A percentile compares a stretch with the other conserved stretches of the same genome.
Conservation (phyloP, 2,888 invertebrate genomes). For the Celastrina argiolus region DNA sequence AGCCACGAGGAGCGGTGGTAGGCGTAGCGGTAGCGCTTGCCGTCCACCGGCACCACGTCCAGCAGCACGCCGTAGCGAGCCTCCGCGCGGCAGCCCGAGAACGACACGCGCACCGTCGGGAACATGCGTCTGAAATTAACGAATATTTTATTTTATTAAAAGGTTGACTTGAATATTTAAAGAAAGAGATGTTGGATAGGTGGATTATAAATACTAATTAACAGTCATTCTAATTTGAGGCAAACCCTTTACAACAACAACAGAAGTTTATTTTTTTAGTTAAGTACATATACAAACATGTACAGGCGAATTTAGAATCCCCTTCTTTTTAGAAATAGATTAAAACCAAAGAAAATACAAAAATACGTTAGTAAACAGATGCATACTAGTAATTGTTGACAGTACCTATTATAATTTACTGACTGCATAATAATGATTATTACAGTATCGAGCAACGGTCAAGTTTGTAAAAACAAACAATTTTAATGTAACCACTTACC, state of each 20-base stretch:
- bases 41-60: constrained; percentile 98
- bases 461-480: constrained; percentile 10
- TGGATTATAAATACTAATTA: too few relatives aligned
- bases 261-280: too few relatives aligned
- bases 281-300: too few relatives aligned
- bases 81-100: constrained; percentile 89
- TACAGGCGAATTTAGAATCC: too few relatives aligned
- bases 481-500: constrained; percentile 21
- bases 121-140: constrained; percentile 92
- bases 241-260: too few relatives aligned
- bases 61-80: constrained; percentile 93
- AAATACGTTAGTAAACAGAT: too few relatives aligned
- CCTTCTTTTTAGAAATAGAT: too few relatives aligned
- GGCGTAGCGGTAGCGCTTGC: constrained; percentile 97
- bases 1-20: constrained; percentile 99
- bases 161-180: not conserved
- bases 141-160: not conserved
- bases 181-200: too few relatives aligned
- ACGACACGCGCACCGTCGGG: constrained; percentile 96
- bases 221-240: too few relatives aligned
- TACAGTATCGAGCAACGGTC: not conserved
- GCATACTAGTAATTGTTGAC: not conserved
- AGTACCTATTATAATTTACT: not conserved
- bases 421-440: not conserved
- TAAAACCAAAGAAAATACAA: too few relatives aligned